Evolutionary conservation across 2,113 vertebrate species (phyloP), one percentile per base, ranked within the genome.

Genomic region (Poicephalus meyeri): DNA sequence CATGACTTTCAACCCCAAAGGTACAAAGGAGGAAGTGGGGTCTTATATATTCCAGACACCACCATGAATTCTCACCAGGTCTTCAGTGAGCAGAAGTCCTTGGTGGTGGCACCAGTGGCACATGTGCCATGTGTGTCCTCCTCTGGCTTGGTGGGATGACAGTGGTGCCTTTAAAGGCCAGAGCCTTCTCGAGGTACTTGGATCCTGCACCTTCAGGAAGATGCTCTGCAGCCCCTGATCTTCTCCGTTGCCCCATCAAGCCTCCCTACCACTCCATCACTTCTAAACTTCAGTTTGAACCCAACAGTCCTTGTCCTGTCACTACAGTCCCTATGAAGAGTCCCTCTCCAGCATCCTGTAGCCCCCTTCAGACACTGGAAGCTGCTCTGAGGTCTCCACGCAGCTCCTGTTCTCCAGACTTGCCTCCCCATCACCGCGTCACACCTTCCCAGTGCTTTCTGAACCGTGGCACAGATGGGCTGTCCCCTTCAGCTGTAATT

Each of bases 1-100:
- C 94, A 98, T 99, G 98, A 98, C 97, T 80, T 99, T 99, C 91
- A 99, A 98, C 89, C 95, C 98, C 42, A 99, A 99, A 99, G 99
- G 99, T 99, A 97, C 28, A 16, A 64, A 78, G 77, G 33, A 69
- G 47, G 19, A 42, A 69, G 17, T 17, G 25, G 81, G 26, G 10
- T 56, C 76, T 89, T 53, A 39, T 9, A 25, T 82, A 49, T 9
- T 70, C 39, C 31, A 39, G 60, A 72, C 39, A 73, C 18, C 23
- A 13, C 17, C 17, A 3, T 68, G 52, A 87, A 55, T 72, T 82
- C 81, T 52, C 60, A 47, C 5, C 20, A 50, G 37, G 15, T 46
- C 29, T 84, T 9, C 0, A 0, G 41, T 55, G 78, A 93, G 50
- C 55, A 74, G 69, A 90, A 78, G 56, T 47, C 31, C 33, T 64